A percentile compares a stretch with the other conserved stretches of the same genome.
These are phyloP conservation scores for Popillia japonica DNA, from an alignment of 1,140 invertebrate species.

Conservation along the genomic window DNA sequence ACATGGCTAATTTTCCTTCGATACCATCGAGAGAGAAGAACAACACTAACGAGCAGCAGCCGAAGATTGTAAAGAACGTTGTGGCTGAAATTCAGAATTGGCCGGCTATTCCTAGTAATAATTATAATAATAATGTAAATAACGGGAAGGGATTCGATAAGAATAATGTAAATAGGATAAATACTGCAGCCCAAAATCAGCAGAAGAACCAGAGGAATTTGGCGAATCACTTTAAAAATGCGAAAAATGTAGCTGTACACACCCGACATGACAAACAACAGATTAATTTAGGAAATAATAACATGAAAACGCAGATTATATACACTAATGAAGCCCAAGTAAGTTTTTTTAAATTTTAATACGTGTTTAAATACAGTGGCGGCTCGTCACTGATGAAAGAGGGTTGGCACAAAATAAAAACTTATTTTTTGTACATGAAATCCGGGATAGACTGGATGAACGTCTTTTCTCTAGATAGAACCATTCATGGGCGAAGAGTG, in stretches of 20 bases:
- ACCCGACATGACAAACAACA: background rate
- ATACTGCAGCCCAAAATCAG: background rate
- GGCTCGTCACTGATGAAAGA: too few relatives aligned
- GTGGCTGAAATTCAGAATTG: conserved; percentile 37
- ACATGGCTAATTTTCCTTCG: conserved; percentile 40
- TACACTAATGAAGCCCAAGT: background rate
- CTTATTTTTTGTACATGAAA: too few relatives aligned
- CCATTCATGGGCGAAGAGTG: too few relatives aligned
- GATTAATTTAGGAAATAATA: background rate
- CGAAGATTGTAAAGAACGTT: conserved; percentile 7
- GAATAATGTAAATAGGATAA: background rate
- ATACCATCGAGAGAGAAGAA: conserved; percentile 31
- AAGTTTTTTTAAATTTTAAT: too few relatives aligned
- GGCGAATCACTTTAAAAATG: conserved; percentile 24
- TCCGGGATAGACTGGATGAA: too few relatives aligned
- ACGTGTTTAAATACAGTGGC: too few relatives aligned
- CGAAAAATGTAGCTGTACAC: conserved; percentile 14
- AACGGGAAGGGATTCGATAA: conserved; percentile 34
- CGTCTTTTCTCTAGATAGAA: too few relatives aligned
- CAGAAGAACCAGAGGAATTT: conserved; percentile 20
- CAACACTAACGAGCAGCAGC: background rate
- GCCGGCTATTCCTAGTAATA: conserved; percentile 42
- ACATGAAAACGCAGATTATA: background rate
- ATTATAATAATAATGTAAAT: conserved; percentile 38
- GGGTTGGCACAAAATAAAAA: too few relatives aligned